phyloP scores from a whole-genome alignment of 1,140 invertebrate genomes.

The Pogonomyrmex barbatus region DNA sequence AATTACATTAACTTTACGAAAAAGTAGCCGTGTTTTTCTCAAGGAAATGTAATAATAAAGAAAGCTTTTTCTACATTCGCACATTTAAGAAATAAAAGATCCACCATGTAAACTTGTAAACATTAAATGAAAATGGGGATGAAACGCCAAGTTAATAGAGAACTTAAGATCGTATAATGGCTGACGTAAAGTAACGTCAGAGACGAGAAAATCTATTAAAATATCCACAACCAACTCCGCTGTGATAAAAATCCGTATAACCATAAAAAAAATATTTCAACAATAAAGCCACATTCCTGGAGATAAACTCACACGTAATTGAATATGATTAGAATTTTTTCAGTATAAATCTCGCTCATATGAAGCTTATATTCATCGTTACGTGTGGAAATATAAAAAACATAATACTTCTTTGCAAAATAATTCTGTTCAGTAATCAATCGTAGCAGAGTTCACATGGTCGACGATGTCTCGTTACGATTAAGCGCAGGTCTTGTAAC shows the following conservation, averaged over 20 bases:
- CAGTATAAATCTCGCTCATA: not conserved
- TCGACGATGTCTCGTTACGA: not conserved
- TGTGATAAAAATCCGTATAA: slow-evolving; percentile 10
- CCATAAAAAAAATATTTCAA: not conserved
- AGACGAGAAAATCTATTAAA: slow-evolving; percentile 24
- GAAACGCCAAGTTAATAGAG: slow-evolving; percentile 41
- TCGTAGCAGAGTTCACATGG: not conserved
- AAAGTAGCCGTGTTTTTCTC: not conserved
- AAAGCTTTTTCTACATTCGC: not conserved
- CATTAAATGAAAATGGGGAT: slow-evolving; percentile 29
- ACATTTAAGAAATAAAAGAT: slow-evolving; percentile 19
- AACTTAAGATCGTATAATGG: not conserved
- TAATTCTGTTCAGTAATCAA: not conserved
- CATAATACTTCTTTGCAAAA: not conserved
- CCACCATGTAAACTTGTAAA: slow-evolving; percentile 24
- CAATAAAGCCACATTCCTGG: not conserved
- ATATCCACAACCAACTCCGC: slow-evolving; percentile 3
- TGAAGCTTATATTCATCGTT: not conserved
- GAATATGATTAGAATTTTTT: not conserved
- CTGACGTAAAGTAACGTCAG: slow-evolving; percentile 16
- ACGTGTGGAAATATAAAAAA: not conserved
- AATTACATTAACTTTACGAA: not conserved
- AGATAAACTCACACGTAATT: not conserved
- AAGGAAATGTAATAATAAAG: slow-evolving; percentile 14
- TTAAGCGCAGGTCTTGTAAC: slow-evolving; percentile 15